Base-by-base conservation (phyloP, 2,113 vertebrate species). In the Odontophorus gujanensis region DNA sequence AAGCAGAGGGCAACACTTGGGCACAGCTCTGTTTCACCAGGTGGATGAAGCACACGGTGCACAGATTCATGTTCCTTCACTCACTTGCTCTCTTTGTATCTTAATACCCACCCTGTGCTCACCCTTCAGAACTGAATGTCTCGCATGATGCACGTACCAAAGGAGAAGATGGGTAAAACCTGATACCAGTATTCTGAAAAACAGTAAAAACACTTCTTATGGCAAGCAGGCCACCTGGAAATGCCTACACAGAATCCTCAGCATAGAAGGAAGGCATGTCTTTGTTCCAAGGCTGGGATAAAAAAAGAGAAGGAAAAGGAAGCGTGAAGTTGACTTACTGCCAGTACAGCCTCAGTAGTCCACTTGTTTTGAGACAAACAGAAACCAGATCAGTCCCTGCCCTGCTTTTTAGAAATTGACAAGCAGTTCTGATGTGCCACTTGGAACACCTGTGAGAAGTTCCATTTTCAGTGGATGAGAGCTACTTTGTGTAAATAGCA, bases 141-240 rank as follows among this genome's bases (percentile, higher is more conserved):
- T 84, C 42, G 7, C 40, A 47, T 3, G 10, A 13, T 3, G 4
- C 18, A 3, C 1, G 7, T 1, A 3, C 7, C 19, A 28, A 30
- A 36, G 28, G 57, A 72, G 17, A 47, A 61, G 28, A 40, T 25
- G 30, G 15, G 8, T 43, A 63, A 40, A 86, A 59, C 11, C 4
- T 45, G 32, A 65, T 28, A 16, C 24, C 24, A 24, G 30, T 38
- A 75, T 89, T 66, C 4, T 81, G 18, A 79, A 94, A 76, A 48
- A 45, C 79, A 79, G 26, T 79, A 78, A 58, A 90, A 93, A 81
- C 38, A 77, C 26, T 69, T 43, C 16, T 87, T 61, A 15, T 25
- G 38, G 74, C 76, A 85, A 81, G 66, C 14, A 47, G 57, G 28
- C 40, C 57, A 77, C 24, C 9, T 75, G 47, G 79, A 78, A 68